Evolutionary conservation across 2,888 invertebrate genomes (phyloP), one percentile per base, ranked within the genome.

Genomic region (Protophormia terraenovae): DNA sequence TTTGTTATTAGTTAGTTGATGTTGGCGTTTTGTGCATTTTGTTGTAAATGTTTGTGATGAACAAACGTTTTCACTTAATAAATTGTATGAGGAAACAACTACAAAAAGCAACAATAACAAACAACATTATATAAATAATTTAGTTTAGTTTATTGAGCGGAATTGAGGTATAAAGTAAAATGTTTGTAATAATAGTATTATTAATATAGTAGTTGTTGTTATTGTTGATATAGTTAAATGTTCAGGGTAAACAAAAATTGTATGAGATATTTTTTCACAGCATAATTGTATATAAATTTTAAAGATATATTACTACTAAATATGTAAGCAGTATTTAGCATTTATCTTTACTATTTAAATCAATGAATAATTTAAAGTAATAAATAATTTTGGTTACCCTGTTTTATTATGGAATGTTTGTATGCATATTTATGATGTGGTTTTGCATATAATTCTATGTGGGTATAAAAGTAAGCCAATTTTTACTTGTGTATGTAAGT

Each of bases 61-160:
- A 81, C 14, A 53, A 66, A 53, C 41, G 24, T 60, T 75, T 67
- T 41, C 60, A 81, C 60, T 76, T 81, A 47, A 76, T 62, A 69
- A 47, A 75, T 73, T 38, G n/a, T n/a, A n/a, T n/a, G n/a, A n/a
- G n/a, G 35, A 47, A 53, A 45, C 35, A 71, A 55, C 7, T 22
- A 16, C 19, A 16, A 67, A 58, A 47, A 60, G 22, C 41, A 75
- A 67, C 19, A 79, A 29, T 29, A 53, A 77, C 10, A 53, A 47
- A 47, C 22, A 58, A 38, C 60, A 62, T 32, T 32, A 60, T 22
- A 62, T 55, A 72, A 66, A 58, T 80, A 72, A 80, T 80, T 72
- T 35, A 73, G 80, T 80, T 79, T 80, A 72, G 55, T 80, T 64
- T 80, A 72, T 73, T 80, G 41, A 66, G 72, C 35, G 45, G 32